These are phyloP conservation scores for Calephelis nemesis DNA, from an alignment of 1,140 invertebrate genomes.

Conservation along the genomic window DNA sequence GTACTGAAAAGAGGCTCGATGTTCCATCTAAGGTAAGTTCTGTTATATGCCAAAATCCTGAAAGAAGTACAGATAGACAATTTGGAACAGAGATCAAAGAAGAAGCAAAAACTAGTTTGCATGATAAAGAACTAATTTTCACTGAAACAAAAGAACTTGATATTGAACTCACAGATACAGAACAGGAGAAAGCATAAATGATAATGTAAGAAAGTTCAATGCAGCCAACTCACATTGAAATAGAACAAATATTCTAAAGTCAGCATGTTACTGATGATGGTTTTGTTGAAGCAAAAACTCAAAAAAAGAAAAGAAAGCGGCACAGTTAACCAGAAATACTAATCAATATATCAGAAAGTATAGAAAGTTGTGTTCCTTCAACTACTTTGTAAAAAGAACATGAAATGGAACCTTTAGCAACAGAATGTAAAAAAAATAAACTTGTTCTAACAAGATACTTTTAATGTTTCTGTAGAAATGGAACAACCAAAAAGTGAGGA, in stretches of 20 bases:
- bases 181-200: neutral
- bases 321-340: neutral
- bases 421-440: neutral
- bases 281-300: conserved; percentile 16
- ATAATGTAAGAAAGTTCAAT: neutral
- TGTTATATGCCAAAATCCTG: neutral
- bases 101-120: neutral
- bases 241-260: conserved; percentile 11
- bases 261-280: conserved; percentile 15
- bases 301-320: conserved; percentile 14
- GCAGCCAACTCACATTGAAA: neutral
- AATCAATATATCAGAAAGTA: neutral
- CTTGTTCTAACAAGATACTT: neutral
- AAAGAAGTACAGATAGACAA: neutral
- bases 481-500: conserved; percentile 40
- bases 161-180: neutral
- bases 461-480: conserved; percentile 15
- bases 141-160: neutral
- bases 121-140: neutral
- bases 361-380: neutral
- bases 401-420: neutral
- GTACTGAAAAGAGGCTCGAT: too few species aligned
- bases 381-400: neutral
- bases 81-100: neutral
- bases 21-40: too few species aligned